Evolutionary conservation across 2,888 invertebrate species (phyloP).

Genomic region (Dioctria linearis): DNA sequence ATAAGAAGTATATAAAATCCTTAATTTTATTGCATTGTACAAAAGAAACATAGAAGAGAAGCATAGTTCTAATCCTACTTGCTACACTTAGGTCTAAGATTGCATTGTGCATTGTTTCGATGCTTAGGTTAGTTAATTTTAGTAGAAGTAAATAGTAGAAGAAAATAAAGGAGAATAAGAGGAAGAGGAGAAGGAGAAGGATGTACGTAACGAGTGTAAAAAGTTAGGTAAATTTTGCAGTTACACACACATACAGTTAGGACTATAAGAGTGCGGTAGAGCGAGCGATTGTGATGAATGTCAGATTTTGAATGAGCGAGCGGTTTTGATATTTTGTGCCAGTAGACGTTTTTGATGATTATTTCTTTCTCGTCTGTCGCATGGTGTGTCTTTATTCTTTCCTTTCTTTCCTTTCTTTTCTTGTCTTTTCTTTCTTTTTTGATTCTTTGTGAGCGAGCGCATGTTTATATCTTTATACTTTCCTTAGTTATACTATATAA

Average conservation of each 20-base stretch:
- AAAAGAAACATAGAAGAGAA: slow-evolving; percentile 15
- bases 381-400: not conserved
- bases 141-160: not conserved
- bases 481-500: not conserved
- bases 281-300: not conserved
- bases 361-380: not conserved
- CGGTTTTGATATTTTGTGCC: slow-evolving; percentile 46
- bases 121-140: slow-evolving; percentile 47
- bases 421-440: too few relatives aligned
- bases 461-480: slow-evolving; percentile 7
- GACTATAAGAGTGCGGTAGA: slow-evolving; percentile 4
- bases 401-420: not conserved
- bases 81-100: slow-evolving; percentile 24
- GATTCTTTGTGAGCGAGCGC: not conserved
- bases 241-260: not conserved
- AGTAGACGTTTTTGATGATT: slow-evolving; percentile 32
- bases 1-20: not conserved
- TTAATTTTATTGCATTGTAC: slow-evolving; percentile 14
- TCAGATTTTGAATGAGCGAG: not conserved
- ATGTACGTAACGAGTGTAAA: slow-evolving; percentile 21
- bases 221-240: slow-evolving; percentile 32
- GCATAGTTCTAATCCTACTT: slow-evolving; percentile 8
- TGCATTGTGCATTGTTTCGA: not conserved
- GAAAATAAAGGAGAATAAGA: too few relatives aligned
- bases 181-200: too few relatives aligned